Evolutionary conservation across 2,113 vertebrate genomes (phyloP), one percentile per base, ranked within the genome.

Genomic region (Choloepus hoffmanni): DNA sequence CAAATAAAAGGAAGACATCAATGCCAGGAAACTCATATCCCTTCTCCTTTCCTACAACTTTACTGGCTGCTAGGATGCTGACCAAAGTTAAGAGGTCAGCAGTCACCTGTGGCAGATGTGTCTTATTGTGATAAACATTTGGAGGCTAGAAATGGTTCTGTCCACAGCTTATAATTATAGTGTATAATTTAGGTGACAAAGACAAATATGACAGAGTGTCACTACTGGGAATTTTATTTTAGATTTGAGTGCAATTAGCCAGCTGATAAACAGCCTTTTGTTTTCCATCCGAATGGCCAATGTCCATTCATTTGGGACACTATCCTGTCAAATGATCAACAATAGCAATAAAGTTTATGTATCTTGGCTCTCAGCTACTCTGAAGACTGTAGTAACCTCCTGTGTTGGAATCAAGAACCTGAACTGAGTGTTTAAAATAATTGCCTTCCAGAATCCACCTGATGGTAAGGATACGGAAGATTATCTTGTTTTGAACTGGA

Each of bases 261-360:
- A 96, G 45, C 81, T 97, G 97, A 98, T 96, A 83, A 97, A 96
- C 86, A 97, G 93, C 43, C 83, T 97, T 98, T 97, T 98, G 67
- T 98, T 97, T 98, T 97, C 94, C 26, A 4, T 97, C 76, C 97
- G 95, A 97, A 97, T 97, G 94, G 70, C 76, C 95, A 96, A 68
- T 89, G 93, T 84, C 68, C 84, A 88, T 78, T 81, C 97, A 85
- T 96, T 83, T 92, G 97, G 94, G 97, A 96, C 30, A 82, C n/a
- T 90, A 77, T 78, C 91, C 95, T 96, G 96, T 98, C 95, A 97
- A 94, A 97, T 36, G 73, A 90, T 65, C 93, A 95, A 81, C 89
- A 95, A 96, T 89, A 98, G 97, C 77, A 97, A 81, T 97, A 94
- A 98, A 96, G 79, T 98, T 98, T 97, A 97, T 97, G 94, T 95